Evolutionary conservation across 2,113 vertebrate species (phyloP).

Genomic region (Gadus macrocephalus): DNA sequence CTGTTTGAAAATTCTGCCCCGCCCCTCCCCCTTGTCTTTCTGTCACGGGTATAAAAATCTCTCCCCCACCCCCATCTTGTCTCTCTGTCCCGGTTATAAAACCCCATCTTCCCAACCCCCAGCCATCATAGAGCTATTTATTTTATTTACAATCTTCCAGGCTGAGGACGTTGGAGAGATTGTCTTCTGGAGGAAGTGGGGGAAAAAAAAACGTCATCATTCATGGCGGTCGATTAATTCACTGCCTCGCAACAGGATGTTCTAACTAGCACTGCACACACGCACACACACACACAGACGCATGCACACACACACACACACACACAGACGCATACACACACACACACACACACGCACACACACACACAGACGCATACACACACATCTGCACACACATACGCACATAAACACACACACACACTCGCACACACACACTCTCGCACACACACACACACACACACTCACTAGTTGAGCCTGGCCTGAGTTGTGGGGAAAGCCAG

Average conservation of each 20-base stretch:
- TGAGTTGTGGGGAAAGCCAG: constrained; percentile 17
- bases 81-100: constrained; percentile 23
- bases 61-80: not conserved
- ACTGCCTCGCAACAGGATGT: constrained; percentile 32
- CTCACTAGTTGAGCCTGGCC: not conserved
- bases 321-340: not conserved
- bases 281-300: not conserved
- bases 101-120: constrained; percentile 45
- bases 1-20: no score
- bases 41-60: no score
- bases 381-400: not conserved
- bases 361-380: not conserved
- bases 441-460: not conserved
- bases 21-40: not conserved
- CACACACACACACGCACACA: not conserved
- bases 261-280: constrained; percentile 4
- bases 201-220: constrained; percentile 38
- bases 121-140: constrained; percentile 46
- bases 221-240: constrained; percentile 46
- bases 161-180: constrained; percentile 31
- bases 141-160: constrained; percentile 47
- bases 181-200: constrained; percentile 33
- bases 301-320: not conserved
- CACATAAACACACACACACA: not conserved
- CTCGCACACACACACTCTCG: no score